Conservation (phyloP, 2,113 vertebrate genomes). For the Callaeas wilsoni region DNA sequence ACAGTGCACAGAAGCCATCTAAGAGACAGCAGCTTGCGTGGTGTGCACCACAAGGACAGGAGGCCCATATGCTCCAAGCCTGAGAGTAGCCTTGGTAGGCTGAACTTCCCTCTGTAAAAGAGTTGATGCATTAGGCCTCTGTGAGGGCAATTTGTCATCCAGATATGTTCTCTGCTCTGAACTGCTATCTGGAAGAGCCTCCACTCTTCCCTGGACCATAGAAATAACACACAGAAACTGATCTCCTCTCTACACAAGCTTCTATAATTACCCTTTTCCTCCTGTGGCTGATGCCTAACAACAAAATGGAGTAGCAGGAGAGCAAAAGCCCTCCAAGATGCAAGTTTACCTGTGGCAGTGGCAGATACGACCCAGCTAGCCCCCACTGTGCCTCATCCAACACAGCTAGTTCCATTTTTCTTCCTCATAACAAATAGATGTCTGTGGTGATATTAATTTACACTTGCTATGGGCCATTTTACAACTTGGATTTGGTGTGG, state of each 20-base stretch:
- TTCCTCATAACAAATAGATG: neutral
- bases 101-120: neutral
- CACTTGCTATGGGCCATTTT: neutral
- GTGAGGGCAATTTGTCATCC: neutral
- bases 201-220: neutral
- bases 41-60: neutral
- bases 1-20: neutral
- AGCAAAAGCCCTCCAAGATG: neutral
- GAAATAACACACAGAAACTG: neutral
- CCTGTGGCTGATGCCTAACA: neutral
- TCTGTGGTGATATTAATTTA: neutral
- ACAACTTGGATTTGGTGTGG: neutral
- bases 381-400: neutral
- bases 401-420: neutral
- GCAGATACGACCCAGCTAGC: neutral
- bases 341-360: neutral
- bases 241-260: neutral
- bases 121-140: neutral
- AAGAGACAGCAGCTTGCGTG: neutral
- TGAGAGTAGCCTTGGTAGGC: neutral
- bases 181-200: rapidly evolving
- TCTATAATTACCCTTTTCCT: neutral
- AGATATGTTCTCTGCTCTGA: neutral
- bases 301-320: neutral
- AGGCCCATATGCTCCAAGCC: neutral